These are phyloP conservation scores for Delichon dasypus DNA, from an alignment of 2,797 vertebrate species.

Conservation along the genomic window DNA sequence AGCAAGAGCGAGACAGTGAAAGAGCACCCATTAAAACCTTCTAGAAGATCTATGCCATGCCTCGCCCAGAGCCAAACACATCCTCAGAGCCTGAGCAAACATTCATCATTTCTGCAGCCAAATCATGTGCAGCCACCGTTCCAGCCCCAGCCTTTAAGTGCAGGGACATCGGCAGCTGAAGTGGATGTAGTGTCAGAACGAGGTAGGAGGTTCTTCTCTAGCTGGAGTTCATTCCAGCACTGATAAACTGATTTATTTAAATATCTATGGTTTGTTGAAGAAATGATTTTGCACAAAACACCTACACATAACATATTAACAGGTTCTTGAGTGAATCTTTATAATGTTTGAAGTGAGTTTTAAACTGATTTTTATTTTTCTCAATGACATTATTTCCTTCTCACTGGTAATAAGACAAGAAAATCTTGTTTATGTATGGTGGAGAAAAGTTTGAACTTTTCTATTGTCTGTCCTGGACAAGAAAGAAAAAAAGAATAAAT, in stretches of 20 bases:
- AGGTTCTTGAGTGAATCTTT: not conserved
- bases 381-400: not conserved
- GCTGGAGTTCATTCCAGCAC: not conserved
- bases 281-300: not conserved
- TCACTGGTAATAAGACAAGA: not conserved
- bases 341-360: not conserved
- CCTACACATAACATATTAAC: not conserved
- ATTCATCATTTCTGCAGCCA: conserved; percentile 84
- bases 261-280: accelerated
- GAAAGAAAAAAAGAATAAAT: not conserved
- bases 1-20: conserved; percentile 96
- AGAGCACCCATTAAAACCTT: conserved; percentile 90
- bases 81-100: conserved; percentile 90
- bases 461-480: not conserved
- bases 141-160: conserved; percentile 64
- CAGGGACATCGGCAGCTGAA: conserved; percentile 70
- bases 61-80: conserved; percentile 91
- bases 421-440: not conserved
- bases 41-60: conserved; percentile 93
- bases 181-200: conserved; percentile 71
- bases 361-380: not conserved
- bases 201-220: conserved; percentile 60
- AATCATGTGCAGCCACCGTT: conserved; percentile 68
- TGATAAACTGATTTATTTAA: not conserved
- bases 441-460: not conserved